A percentile compares a stretch with the other conserved stretches of the same genome.
phyloP scores from a whole-genome alignment of 2,888 invertebrate species.

The Amaurobius ferox region DNA sequence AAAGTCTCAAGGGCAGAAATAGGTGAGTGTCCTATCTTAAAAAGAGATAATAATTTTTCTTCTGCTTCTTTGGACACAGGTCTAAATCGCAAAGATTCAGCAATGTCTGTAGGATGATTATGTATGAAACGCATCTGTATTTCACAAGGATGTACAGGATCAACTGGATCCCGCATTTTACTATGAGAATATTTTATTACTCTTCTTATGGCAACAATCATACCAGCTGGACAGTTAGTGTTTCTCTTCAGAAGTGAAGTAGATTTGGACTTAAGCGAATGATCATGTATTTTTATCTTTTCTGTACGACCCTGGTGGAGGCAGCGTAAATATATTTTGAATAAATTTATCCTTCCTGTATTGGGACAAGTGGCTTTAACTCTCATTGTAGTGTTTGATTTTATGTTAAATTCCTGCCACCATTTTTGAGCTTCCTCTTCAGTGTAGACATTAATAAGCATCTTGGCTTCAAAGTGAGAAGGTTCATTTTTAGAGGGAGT shows the following conservation, averaged over 20 bases:
- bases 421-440: slow-evolving; percentile 63
- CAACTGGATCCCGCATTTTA: slow-evolving; percentile 51
- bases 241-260: slow-evolving; percentile 20
- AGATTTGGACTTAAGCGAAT: slow-evolving; percentile 18
- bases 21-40: slow-evolving; percentile 49
- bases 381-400: slow-evolving; percentile 61
- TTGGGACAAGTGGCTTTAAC: slow-evolving; percentile 57
- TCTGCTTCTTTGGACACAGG: slow-evolving; percentile 59
- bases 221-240: slow-evolving; percentile 56
- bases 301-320: slow-evolving; percentile 50
- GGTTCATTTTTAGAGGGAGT: slow-evolving; percentile 36
- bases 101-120: slow-evolving; percentile 44
- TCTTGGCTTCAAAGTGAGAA: slow-evolving; percentile 47
- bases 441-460: slow-evolving; percentile 53
- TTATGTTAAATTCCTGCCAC: slow-evolving; percentile 59
- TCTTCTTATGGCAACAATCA: slow-evolving; percentile 57
- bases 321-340: slow-evolving; percentile 60
- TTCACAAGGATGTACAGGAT: slow-evolving; percentile 61
- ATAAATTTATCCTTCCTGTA: slow-evolving; percentile 53
- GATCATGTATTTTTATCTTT: slow-evolving; percentile 40
- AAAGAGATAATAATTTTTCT: slow-evolving; percentile 39
- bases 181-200: slow-evolving; percentile 53
- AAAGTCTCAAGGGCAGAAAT: slow-evolving; percentile 43
- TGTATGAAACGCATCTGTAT: slow-evolving; percentile 50
- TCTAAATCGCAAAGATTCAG: slow-evolving; percentile 44